Conservation (phyloP, 2,113 vertebrate genomes). For the Cricetomys ansorgei region DNA sequence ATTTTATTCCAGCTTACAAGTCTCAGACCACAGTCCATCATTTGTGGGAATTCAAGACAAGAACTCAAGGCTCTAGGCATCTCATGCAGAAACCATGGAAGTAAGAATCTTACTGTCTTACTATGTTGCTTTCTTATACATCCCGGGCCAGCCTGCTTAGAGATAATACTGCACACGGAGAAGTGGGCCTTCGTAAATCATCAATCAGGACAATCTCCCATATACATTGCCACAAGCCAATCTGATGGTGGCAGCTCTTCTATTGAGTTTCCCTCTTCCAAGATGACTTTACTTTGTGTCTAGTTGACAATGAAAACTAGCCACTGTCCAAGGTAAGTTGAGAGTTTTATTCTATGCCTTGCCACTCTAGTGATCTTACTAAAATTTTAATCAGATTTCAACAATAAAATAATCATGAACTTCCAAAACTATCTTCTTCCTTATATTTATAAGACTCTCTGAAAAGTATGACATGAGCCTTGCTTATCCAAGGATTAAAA, state of each 20-base stretch:
- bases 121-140: background rate
- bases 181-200: no score
- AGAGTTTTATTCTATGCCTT: background rate
- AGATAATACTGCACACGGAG: no score
- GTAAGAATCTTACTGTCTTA: background rate
- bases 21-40: background rate
- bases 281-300: background rate
- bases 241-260: background rate
- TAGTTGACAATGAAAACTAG: background rate
- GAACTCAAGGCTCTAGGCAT: background rate
- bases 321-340: background rate
- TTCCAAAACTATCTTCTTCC: background rate
- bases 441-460: background rate
- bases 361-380: background rate
- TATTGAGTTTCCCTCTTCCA: background rate
- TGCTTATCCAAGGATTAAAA: background rate
- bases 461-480: background rate
- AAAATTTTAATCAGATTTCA: background rate
- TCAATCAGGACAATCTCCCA: background rate
- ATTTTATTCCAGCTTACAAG: background rate
- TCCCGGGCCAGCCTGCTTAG: no score
- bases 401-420: background rate
- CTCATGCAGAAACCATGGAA: background rate
- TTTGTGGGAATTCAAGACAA: background rate
- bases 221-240: background rate